These are phyloP conservation scores for Saccopteryx leptura DNA, from an alignment of 2,113 vertebrate genomes.

Conservation along the genomic window DNA sequence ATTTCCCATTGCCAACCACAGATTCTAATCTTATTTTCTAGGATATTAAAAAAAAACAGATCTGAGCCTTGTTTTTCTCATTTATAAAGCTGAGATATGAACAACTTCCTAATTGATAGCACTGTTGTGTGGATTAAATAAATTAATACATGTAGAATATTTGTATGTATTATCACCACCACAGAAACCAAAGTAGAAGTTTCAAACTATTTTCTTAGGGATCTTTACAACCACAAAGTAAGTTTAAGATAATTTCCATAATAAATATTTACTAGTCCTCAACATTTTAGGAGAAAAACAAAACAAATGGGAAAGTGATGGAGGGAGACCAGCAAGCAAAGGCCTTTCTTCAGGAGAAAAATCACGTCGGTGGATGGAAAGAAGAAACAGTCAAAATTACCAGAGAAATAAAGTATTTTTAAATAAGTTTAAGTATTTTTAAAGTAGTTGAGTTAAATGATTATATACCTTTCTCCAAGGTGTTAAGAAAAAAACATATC, in stretches of 20 bases:
- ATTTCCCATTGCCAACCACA: background rate
- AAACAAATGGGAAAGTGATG: background rate
- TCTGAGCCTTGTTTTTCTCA: background rate
- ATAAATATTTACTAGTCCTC: background rate
- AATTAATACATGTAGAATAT: background rate
- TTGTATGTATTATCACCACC: background rate
- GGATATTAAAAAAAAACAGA: conserved; percentile 5
- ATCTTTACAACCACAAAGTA: background rate
- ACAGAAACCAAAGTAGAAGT: background rate
- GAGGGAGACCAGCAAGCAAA: background rate
- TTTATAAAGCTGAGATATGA: background rate
- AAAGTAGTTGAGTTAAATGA: background rate
- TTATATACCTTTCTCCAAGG: background rate
- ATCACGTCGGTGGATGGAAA: background rate
- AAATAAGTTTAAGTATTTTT: background rate
- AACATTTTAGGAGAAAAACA: conserved; percentile 25
- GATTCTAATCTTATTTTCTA: conserved; percentile 1
- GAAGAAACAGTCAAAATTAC: background rate
- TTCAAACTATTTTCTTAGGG: background rate
- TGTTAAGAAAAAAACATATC: background rate
- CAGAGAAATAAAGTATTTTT: background rate
- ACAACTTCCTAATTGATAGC: background rate
- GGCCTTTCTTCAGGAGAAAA: conserved; percentile 2
- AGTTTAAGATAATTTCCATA: conserved; percentile 13
- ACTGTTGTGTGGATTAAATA: background rate